A percentile compares a stretch with the other conserved stretches of the same genome.
These are phyloP conservation scores for Cygnus buccinator DNA, from an alignment of 2,113 vertebrate species.

Conservation along the genomic window DNA sequence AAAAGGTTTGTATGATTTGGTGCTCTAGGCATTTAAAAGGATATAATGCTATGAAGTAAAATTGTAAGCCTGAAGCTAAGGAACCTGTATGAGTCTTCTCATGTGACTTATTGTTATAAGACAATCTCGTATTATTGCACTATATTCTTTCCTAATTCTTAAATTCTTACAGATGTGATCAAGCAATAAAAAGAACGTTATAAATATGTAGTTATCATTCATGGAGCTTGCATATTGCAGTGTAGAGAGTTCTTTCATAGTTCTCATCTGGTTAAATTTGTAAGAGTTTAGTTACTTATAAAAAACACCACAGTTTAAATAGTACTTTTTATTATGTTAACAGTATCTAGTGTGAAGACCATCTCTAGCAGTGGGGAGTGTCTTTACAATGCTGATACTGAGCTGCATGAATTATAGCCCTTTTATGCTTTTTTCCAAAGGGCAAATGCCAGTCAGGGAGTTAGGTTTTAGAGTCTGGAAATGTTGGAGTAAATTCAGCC, in stretches of 20 bases:
- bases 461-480: neutral
- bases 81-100: neutral
- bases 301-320: neutral
- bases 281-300: neutral
- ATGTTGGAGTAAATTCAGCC: neutral
- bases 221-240: neutral
- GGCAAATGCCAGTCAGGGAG: neutral
- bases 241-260: neutral
- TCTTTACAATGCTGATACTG: neutral
- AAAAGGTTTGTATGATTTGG: neutral
- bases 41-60: neutral
- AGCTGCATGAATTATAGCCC: neutral
- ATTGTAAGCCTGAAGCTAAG: neutral
- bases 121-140: neutral
- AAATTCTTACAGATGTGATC: neutral
- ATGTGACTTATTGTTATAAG: neutral
- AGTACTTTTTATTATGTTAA: neutral
- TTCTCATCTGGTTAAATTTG: neutral
- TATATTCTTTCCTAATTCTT: neutral
- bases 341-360: neutral
- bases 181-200: neutral
- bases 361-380: neutral
- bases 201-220: neutral
- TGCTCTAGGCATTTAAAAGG: neutral
- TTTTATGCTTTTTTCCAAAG: neutral